Base-by-base conservation (phyloP, 2,797 vertebrate species). In the Cossypha heuglini region DNA sequence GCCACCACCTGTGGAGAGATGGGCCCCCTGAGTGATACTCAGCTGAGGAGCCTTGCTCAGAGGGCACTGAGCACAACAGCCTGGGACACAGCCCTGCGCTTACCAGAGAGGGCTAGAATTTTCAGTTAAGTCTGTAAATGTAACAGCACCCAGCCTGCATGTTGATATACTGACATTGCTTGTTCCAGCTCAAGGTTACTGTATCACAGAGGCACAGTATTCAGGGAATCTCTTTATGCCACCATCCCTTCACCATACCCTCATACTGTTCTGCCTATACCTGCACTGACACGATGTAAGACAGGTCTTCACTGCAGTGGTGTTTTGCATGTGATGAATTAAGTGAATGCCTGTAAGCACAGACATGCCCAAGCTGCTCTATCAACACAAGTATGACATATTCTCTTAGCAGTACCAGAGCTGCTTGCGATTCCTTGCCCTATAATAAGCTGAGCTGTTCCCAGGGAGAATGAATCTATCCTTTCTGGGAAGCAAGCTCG, bases 361-460 rank as follows among this genome's bases (percentile, higher is more conserved):
- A 16, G 93, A 79, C 88, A 77, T 89, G 84, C 84, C 91, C 74
- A 80, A 83, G 81, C 86, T 91, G 72, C 88, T 83, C 5, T 11
- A 74, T 49, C 5, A 16, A 96, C 86, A 80, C 63, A 33, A 91
- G 93, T 54, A 92, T 61, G 69, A 89, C 75, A 93, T 91, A 87
- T 51, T 91, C 84, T 71, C 52, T 48, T 51, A 80, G 68, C 78
- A 86, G 88, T 25, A 93, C 45, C 77, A 82, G 74, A 91, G 96
- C 92, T 95, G 93, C 93, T 79, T 95, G 90, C 0, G 61, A 96
- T 97, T 96, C 94, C 92, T 96, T 89, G 86, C 93, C 94, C 94
- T 96, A 96, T 94, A 95, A 96, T 95, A 96, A 97, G 94, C 84
- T 80, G 81, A 97, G 89, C 92, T 92, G 94, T 93, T 96, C 93